phyloP scores from a whole-genome alignment of 1,140 invertebrate genomes.

The Drosophila guanche region DNA sequence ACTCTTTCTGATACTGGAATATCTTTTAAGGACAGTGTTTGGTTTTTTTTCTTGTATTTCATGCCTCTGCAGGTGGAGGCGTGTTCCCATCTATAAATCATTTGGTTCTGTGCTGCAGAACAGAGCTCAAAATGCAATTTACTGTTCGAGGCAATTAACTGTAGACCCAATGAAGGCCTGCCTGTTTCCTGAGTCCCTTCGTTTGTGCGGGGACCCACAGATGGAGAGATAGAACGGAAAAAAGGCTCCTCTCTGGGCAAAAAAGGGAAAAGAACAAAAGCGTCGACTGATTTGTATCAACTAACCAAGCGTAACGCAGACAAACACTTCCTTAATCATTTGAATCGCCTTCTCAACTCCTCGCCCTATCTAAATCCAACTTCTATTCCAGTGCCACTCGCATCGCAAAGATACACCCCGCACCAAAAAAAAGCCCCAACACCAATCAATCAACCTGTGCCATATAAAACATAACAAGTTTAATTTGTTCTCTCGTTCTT shows the following conservation, averaged over 20 bases:
- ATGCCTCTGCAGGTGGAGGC: constrained; percentile 2
- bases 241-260: not conserved
- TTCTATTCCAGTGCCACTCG: not conserved
- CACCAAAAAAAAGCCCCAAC: too few relatives aligned
- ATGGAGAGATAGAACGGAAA: not conserved
- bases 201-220: constrained; percentile 1
- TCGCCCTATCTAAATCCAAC: not conserved
- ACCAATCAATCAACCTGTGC: too few relatives aligned
- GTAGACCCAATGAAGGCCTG: constrained; percentile 26
- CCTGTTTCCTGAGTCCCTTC: not conserved
- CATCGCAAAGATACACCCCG: constrained; percentile 22
- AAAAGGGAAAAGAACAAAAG: constrained; percentile 42
- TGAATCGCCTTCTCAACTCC: constrained; percentile 40
- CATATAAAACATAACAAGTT: too few relatives aligned
- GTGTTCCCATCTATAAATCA: constrained; percentile 34
- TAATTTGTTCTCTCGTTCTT: too few relatives aligned
- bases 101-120: constrained; percentile 39
- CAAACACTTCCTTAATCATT: constrained; percentile 83
- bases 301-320: constrained; percentile 83
- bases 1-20: constrained; percentile 6
- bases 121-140: constrained; percentile 75
- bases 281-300: constrained; percentile 81
- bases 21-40: not conserved
- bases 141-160: constrained; percentile 65
- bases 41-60: not conserved